phyloP scores from a whole-genome alignment of 2,113 vertebrate species.

The Melanocharis versteri region DNA sequence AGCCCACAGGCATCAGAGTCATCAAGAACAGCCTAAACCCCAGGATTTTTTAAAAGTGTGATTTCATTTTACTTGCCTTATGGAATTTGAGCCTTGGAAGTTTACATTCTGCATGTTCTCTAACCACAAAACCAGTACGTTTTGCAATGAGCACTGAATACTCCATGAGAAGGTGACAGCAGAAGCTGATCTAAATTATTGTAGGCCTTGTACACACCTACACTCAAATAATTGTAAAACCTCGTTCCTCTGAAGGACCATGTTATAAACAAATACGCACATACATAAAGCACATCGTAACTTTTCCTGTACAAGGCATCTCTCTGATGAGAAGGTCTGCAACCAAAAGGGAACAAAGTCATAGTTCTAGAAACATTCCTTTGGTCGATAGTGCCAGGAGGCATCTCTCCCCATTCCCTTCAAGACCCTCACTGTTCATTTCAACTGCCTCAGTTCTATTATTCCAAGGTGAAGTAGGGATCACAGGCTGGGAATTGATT shows the following conservation, averaged over 20 bases:
- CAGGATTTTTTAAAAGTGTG: not conserved
- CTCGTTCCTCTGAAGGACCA: not conserved
- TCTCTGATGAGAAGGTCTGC: not conserved
- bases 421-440: not conserved
- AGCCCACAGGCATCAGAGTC: constrained; percentile 16
- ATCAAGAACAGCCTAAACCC: not conserved
- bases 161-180: not conserved
- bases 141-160: not conserved
- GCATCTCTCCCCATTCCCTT: not conserved
- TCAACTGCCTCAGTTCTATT: not conserved
- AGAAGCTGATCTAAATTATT: not conserved
- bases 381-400: not conserved
- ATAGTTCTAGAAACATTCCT: not conserved
- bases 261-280: not conserved
- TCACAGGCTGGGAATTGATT: not conserved
- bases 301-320: not conserved
- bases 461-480: not conserved
- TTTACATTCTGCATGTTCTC: not conserved
- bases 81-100: not conserved
- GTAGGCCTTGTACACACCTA: not conserved
- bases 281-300: not conserved
- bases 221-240: not conserved
- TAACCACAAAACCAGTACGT: not conserved
- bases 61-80: not conserved
- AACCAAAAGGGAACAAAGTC: not conserved